A percentile compares a stretch with the other conserved stretches of the same genome.
phyloP scores from a whole-genome alignment of 2,797 vertebrate species.

The Linurgus olivaceus region DNA sequence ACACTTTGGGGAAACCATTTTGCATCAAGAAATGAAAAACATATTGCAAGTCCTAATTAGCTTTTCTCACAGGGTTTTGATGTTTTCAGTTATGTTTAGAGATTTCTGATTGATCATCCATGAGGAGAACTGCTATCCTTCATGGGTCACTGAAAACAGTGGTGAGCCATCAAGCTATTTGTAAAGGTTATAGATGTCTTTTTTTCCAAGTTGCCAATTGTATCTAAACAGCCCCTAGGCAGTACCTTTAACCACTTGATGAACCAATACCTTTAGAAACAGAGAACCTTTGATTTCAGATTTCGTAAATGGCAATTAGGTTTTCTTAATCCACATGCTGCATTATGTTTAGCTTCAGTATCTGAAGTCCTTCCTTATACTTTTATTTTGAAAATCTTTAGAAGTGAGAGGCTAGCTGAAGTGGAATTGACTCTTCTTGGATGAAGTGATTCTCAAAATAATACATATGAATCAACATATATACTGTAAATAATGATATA shows the following conservation, averaged over 20 bases:
- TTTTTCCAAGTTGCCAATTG: not conserved
- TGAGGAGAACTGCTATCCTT: constrained; percentile 10
- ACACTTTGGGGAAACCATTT: not conserved
- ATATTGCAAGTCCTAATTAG: not conserved
- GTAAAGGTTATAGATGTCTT: not conserved
- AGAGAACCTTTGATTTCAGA: constrained; percentile 5
- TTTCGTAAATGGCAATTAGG: not conserved
- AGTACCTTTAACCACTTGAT: not conserved
- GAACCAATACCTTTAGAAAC: not conserved
- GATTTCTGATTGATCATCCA: not conserved
- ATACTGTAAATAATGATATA: not conserved
- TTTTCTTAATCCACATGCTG: not conserved
- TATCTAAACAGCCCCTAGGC: not conserved
- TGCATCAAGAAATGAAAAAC: not conserved
- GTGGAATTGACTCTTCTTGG: not conserved
- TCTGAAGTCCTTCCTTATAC: not conserved
- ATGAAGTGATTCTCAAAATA: not conserved
- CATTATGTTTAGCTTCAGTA: not conserved
- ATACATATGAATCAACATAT: not conserved
- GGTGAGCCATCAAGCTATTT: not conserved
- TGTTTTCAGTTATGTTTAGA: not conserved
- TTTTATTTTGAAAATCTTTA: not conserved
- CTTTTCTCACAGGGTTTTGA: not conserved
- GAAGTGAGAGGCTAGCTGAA: not conserved
- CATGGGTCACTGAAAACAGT: not conserved